These are phyloP conservation scores for Bombus pascuorum DNA, from an alignment of 1,140 invertebrate species.

Conservation along the genomic window DNA sequence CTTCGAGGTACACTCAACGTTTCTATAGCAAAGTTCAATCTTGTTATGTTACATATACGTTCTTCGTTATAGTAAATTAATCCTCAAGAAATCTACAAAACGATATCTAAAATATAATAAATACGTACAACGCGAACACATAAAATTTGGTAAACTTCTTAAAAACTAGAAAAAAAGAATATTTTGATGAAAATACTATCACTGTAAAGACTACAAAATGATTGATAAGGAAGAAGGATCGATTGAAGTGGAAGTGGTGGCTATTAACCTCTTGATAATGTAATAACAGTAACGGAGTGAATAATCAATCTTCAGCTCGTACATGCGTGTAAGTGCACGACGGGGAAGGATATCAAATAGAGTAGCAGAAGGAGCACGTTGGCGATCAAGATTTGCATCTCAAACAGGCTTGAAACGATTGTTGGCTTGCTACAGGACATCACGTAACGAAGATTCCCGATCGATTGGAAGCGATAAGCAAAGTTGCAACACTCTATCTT, in stretches of 20 bases:
- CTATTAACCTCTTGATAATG: not conserved
- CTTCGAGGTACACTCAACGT: too few relatives aligned
- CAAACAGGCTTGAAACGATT: slow-evolving; percentile 54
- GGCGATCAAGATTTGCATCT: slow-evolving; percentile 58
- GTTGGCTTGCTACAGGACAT: slow-evolving; percentile 41
- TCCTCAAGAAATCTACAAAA: too few relatives aligned
- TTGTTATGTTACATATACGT: too few relatives aligned
- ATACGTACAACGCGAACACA: too few relatives aligned
- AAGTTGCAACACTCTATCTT: slow-evolving; percentile 26
- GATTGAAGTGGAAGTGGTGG: too few relatives aligned
- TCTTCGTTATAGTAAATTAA: too few relatives aligned
- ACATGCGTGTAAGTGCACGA: slow-evolving; percentile 29
- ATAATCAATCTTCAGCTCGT: slow-evolving; percentile 47
- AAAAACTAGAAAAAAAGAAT: too few relatives aligned
- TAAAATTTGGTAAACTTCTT: too few relatives aligned
- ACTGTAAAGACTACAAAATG: not conserved
- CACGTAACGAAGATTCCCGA: slow-evolving; percentile 50
- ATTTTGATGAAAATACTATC: too few relatives aligned
- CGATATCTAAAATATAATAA: too few relatives aligned
- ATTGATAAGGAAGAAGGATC: not conserved
- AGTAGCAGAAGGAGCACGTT: slow-evolving; percentile 14
- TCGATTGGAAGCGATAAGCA: slow-evolving; percentile 59
- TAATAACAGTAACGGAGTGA: slow-evolving; percentile 17
- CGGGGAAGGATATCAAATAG: not conserved
- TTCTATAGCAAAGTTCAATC: too few relatives aligned